Evolutionary conservation across 2,888 invertebrate species (phyloP).

Genomic region (Chromoteleia sp.): DNA sequence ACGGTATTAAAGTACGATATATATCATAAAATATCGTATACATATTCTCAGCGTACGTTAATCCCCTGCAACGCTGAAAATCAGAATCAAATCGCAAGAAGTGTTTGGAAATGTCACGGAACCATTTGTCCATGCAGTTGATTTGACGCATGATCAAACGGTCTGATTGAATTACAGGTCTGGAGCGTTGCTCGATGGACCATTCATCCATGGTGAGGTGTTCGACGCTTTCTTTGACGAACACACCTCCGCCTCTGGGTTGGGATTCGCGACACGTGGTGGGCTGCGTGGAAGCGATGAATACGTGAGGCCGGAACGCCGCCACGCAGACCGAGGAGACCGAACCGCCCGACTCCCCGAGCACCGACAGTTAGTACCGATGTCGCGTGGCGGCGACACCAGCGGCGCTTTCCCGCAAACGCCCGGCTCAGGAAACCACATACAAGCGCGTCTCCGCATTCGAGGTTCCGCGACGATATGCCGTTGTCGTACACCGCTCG

Average conservation of each 20-base stretch:
- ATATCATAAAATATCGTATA: no score
- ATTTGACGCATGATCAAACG: slow-evolving; percentile 14
- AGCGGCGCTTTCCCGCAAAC: slow-evolving; percentile 27
- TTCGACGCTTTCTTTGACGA: slow-evolving; percentile 80
- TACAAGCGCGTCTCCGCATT: slow-evolving; percentile 13
- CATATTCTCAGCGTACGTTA: no score
- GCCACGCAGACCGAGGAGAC: slow-evolving; percentile 83
- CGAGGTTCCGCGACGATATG: slow-evolving; percentile 6
- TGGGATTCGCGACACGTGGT: slow-evolving; percentile 81
- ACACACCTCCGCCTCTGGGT: slow-evolving; percentile 80
- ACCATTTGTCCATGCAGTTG: slow-evolving; percentile 20
- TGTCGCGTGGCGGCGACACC: slow-evolving; percentile 80
- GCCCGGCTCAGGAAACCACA: slow-evolving; percentile 32
- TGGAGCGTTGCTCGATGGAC: slow-evolving; percentile 82
- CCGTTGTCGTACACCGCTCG: not conserved
- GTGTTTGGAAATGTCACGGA: not conserved
- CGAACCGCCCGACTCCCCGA: slow-evolving; percentile 75
- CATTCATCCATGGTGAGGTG: slow-evolving; percentile 82
- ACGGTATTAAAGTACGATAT: no score
- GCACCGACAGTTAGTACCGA: slow-evolving; percentile 81
- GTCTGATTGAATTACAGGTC: slow-evolving; percentile 73
- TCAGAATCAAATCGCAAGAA: slow-evolving; percentile 10
- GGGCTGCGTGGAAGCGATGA: slow-evolving; percentile 75
- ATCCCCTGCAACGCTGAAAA: not conserved
- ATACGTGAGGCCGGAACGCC: slow-evolving; percentile 82